A percentile compares a stretch with the other conserved stretches of the same genome.
phyloP scores from a whole-genome alignment of 2,888 invertebrate genomes.

The Epiblema foenella region DNA sequence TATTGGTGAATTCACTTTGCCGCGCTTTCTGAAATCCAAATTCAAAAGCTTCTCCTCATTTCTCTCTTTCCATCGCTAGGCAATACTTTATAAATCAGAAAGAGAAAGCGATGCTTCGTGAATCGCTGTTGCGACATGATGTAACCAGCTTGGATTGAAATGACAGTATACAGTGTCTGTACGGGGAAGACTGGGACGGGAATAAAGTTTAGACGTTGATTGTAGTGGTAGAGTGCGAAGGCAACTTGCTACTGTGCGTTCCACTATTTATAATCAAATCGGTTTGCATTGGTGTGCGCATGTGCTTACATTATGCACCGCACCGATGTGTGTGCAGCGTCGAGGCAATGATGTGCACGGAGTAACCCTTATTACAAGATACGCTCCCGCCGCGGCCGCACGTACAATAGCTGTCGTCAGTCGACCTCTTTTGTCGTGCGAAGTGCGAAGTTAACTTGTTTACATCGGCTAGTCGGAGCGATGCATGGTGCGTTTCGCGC shows the following conservation, averaged over 20 bases:
- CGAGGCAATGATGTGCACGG: conserved; percentile 83
- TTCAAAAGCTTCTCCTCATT: conserved; percentile 58
- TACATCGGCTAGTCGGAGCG: conserved; percentile 73
- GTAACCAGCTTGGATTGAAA: conserved; percentile 75
- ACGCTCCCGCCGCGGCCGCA: conserved; percentile 78
- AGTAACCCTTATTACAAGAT: conserved; percentile 83
- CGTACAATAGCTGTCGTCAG: conserved; percentile 73
- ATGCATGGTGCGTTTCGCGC: conserved; percentile 79
- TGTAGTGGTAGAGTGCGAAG: conserved; percentile 80
- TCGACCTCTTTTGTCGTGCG: conserved; percentile 77
- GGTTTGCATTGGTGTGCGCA: conserved; percentile 70
- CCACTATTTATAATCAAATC: conserved; percentile 84
- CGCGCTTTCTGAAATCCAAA: conserved; percentile 77
- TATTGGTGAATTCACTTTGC: conserved; percentile 77
- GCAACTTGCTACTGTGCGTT: conserved; percentile 84
- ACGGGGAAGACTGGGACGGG: conserved; percentile 62
- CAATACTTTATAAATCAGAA: conserved; percentile 55
- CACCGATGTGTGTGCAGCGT: conserved; percentile 63
- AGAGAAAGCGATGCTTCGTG: conserved; percentile 65
- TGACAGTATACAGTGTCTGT: conserved; percentile 49
- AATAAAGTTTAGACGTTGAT: conserved; percentile 71
- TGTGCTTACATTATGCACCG: conserved; percentile 79
- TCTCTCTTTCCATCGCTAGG: conserved; percentile 63
- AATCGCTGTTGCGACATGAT: conserved; percentile 70
- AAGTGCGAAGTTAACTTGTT: conserved; percentile 78